Conservation (phyloP, 2,113 vertebrate species). For the Pseudonaja textilis region DNA sequence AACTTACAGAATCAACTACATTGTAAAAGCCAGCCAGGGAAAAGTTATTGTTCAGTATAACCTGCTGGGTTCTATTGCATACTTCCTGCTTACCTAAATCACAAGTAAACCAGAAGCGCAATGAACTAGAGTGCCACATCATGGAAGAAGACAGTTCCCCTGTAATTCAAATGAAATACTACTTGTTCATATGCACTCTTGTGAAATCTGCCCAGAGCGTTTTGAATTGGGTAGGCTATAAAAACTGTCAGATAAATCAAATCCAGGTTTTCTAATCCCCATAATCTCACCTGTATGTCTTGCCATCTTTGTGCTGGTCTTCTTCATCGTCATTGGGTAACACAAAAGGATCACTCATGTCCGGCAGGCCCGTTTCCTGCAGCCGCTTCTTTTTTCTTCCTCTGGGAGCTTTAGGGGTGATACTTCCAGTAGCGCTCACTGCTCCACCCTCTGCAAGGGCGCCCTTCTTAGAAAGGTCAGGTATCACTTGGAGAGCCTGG, state of each 20-base stretch:
- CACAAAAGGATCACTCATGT: slow-evolving; percentile 79
- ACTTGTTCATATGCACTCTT: slow-evolving; percentile 14
- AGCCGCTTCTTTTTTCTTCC: slow-evolving; percentile 82
- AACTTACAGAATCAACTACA: background rate
- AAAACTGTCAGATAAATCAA: background rate
- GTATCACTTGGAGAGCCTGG: slow-evolving; percentile 80
- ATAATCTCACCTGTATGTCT: slow-evolving; percentile 76
- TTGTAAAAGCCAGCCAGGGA: background rate
- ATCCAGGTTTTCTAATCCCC: background rate
- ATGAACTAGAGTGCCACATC: background rate
- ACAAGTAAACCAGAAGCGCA: background rate
- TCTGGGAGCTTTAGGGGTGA: slow-evolving; percentile 71
- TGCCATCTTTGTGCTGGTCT: slow-evolving; percentile 82
- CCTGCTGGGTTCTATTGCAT: background rate
- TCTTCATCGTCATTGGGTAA: slow-evolving; percentile 83
- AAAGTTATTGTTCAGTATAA: background rate
- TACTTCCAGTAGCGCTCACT: slow-evolving; percentile 60
- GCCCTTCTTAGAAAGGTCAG: slow-evolving; percentile 78
- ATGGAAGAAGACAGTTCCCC: background rate
- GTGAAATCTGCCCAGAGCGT: background rate
- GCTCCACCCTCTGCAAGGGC: slow-evolving; percentile 65
- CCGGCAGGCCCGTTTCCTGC: slow-evolving; percentile 68
- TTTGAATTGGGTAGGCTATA: background rate
- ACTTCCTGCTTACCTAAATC: background rate
- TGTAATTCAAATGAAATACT: background rate